These are phyloP conservation scores for Eulemur mongoz DNA, from an alignment of 2,797 vertebrate species.

Conservation along the genomic window DNA sequence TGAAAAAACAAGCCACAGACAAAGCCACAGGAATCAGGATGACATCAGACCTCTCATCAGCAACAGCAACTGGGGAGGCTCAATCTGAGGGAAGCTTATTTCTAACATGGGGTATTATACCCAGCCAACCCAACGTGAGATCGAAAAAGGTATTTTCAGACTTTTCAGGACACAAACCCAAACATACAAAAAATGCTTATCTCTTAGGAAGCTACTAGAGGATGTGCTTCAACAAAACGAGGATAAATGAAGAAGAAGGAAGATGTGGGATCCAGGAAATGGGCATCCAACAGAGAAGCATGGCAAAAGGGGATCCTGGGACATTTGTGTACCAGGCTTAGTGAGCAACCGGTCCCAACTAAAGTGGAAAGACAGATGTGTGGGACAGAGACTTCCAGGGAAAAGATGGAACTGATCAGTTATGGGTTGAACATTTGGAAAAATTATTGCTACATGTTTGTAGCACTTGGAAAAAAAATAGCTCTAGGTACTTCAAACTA, in stretches of 20 bases:
- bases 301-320: background rate
- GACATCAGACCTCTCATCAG: background rate
- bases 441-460: background rate
- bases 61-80: background rate
- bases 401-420: background rate
- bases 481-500: slow-evolving; percentile 8
- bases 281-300: background rate
- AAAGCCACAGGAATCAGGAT: background rate
- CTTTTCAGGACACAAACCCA: background rate
- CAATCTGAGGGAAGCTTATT: background rate
- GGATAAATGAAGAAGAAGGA: background rate
- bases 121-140: background rate
- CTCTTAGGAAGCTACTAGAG: background rate
- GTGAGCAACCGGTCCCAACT: background rate
- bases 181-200: background rate
- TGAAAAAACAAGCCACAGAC: background rate
- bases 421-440: background rate
- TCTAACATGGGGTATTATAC: background rate
- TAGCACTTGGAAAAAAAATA: slow-evolving; percentile 30
- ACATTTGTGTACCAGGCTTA: background rate
- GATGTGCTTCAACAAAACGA: slow-evolving; percentile 2
- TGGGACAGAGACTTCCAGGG: background rate
- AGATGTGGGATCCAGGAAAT: background rate
- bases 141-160: background rate
- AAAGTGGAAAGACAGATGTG: background rate